Evolutionary conservation across 2,113 vertebrate species (phyloP), one percentile per base, ranked within the genome.

Genomic region (Trinectes maculatus): DNA sequence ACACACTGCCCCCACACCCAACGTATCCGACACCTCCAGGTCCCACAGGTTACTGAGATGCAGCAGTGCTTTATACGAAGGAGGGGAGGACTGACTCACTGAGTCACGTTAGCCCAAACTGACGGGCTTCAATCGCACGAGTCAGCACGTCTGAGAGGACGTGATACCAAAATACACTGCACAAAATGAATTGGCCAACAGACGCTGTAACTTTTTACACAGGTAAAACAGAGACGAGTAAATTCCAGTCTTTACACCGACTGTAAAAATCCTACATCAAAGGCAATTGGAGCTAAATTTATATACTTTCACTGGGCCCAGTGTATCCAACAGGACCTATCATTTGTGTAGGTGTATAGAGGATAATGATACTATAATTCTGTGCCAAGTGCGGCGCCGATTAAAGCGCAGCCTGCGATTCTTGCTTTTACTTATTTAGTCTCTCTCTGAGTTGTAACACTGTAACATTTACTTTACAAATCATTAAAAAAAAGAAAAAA

Each of bases 1-100:
- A 52, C 58, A 69, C 72, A 36, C 61, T 69, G 29, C 74, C 82
- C 62, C 72, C 76, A 74, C 63, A 53, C 73, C n/a, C 58, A 48
- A 42, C 58, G 46, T 47, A 46, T 36, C 31, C 37, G 40, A 67
- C 42, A 49, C 56, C n/a, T 21, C 0, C 44, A 46, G 51, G 70
- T 69, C 39, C 19, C 40, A 73, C 61, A 64, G n/a, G 64, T 63
- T 25, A 49, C 42, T 53, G 53, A 73, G 42, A 62, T 26, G 53
- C 39, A 61, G 53, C 53, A 28, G 21, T 13, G n/a, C n/a, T n/a
- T 42, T 39, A 47, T 52, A 13, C 24, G 63, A 37, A 39, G 46
- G 9, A 48, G 40, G 63, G 48, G 19, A 77, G 53, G 49, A 58
- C 34, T 61, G 40, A 39, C 24, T 13, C 26, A 42, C 9, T 56